Base-by-base conservation (phyloP, 2,797 vertebrate species). In the Pseudochirops corinnae region DNA sequence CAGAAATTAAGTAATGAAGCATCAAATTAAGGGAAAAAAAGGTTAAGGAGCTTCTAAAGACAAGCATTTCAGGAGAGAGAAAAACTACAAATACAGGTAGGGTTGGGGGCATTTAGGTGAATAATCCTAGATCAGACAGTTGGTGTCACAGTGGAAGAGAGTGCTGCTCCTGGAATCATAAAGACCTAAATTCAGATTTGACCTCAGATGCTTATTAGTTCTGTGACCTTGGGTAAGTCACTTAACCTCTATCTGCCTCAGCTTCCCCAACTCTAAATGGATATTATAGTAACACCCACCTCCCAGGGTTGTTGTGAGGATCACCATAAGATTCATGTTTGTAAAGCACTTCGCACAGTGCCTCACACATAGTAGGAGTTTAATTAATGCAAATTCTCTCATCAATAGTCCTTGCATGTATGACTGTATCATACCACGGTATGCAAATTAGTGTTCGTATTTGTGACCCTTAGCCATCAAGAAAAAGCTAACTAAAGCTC, bases 1-100 rank as follows among this genome's bases (percentile, higher is more conserved):
- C 55, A 94, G 50, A 93, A 95, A 96, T 33, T 60, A 95, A 91
- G n/a, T 60, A 58, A 26, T 50, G 13, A 94, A 96, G 28, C 4
- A 11, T 53, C 33, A 33, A 46, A 39, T 92, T 91, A 53, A 53
- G 10, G 10, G 90, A 33, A 93, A 2, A 95, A 33, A 74, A 95
- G n/a, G 21, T 1, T 16, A 94, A 94, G 50, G 67, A 11, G 82
- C 0, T n/a, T 67, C 14, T 67, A n/a, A n/a, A 91, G 50, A 90
- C 58, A 96, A 92, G 29, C 4, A 93, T 60, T 62, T 31, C 55
- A 90, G 92, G 62, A 93, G 50, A 10, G 90, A 94, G 56, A 14
- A 29, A 7, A 24, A 91, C 7, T 26, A 95, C 14, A 93, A 0
- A 2, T 33, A 53, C 57, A 94, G 95, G 57, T 56, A 92, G 56